Conservation (phyloP, 2,113 vertebrate species). For the Motacilla alba region DNA sequence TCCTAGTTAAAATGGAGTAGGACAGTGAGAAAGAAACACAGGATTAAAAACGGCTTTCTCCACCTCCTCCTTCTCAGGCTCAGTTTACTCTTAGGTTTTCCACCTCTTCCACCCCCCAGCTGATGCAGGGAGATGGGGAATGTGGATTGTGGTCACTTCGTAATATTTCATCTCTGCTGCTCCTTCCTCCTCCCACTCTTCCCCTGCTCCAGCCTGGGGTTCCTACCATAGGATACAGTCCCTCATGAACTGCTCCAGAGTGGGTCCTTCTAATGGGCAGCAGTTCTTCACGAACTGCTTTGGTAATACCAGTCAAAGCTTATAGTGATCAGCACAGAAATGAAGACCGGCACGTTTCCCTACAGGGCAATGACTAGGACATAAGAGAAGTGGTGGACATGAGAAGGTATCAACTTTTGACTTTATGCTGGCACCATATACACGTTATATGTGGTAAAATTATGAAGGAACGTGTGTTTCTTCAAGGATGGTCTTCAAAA, state of each 20-base stretch:
- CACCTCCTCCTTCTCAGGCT: background rate
- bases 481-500: background rate
- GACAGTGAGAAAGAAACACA: background rate
- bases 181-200: background rate
- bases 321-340: background rate
- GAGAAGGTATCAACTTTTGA: background rate
- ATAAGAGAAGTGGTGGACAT: background rate
- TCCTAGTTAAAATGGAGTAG: background rate
- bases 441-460: background rate
- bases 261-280: background rate
- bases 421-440: background rate
- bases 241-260: background rate
- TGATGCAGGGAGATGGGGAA: background rate
- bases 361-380: background rate
- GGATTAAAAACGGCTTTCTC: background rate
- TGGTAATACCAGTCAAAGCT: background rate
- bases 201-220: accelerated
- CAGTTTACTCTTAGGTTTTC: background rate
- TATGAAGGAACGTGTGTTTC: background rate
- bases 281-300: background rate
- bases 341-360: background rate
- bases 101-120: background rate
- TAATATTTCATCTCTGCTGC: accelerated
- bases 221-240: background rate
- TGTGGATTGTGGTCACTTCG: background rate